Evolutionary conservation across 1,140 invertebrate genomes (phyloP).

Genomic region (Steinernema feltiae): DNA sequence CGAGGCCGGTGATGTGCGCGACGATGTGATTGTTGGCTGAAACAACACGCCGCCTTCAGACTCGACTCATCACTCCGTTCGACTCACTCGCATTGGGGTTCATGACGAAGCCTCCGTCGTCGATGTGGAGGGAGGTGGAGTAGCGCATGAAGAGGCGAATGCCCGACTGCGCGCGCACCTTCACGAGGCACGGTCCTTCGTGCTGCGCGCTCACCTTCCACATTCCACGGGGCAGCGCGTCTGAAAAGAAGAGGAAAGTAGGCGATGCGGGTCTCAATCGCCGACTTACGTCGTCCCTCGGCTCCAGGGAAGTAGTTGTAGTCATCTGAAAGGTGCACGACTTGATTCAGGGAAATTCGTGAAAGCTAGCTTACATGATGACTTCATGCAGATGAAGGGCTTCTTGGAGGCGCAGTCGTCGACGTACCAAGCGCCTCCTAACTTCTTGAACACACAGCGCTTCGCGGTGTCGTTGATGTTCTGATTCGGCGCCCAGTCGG

Average conservation of each 20-base stretch:
- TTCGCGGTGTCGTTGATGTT: background rate
- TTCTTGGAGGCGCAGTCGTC: slow-evolving; percentile 18
- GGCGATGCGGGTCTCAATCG: background rate
- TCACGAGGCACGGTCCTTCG: slow-evolving; percentile 19
- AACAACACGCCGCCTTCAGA: no score
- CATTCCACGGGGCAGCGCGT: slow-evolving; percentile 20
- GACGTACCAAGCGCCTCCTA: slow-evolving; percentile 17
- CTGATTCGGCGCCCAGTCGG: slow-evolving; percentile 22
- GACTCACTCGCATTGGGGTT: no score
- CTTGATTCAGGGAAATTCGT: background rate
- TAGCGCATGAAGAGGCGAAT: slow-evolving; percentile 21
- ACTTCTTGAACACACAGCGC: slow-evolving; percentile 16
- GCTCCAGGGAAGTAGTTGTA: slow-evolving; percentile 23
- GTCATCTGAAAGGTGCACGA: slow-evolving; percentile 9
- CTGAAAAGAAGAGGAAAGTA: background rate
- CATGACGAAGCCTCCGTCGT: slow-evolving; percentile 14
- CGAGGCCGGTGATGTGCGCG: slow-evolving; percentile 18
- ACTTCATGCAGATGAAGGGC: slow-evolving; percentile 26
- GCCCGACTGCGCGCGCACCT: slow-evolving; percentile 26
- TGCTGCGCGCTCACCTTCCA: slow-evolving; percentile 24
- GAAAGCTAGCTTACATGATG: slow-evolving; percentile 15
- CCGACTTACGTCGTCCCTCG: slow-evolving; percentile 18
- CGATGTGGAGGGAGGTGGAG: slow-evolving; percentile 25
- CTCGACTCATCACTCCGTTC: no score
- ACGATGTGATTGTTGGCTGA: slow-evolving; percentile 27